These are phyloP conservation scores for Coptodon rendalli DNA, from an alignment of 2,113 vertebrate species.

Conservation along the genomic window DNA sequence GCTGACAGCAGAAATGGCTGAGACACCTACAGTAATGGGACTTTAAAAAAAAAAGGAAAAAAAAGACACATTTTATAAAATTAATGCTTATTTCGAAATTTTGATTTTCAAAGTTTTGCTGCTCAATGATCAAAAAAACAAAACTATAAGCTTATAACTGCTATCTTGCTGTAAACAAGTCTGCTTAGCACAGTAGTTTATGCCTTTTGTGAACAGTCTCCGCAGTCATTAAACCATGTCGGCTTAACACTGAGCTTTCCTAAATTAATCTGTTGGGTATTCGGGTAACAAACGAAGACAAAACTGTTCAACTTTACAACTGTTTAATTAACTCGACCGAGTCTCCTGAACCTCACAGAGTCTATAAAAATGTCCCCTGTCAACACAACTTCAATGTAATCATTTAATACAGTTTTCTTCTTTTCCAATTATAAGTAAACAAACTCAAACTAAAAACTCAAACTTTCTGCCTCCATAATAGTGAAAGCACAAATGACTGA, in stretches of 20 bases:
- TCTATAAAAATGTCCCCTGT: background rate
- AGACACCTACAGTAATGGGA: accelerated
- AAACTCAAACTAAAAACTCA: background rate
- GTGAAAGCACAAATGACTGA: background rate
- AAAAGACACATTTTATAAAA: accelerated
- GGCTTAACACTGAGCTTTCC: background rate
- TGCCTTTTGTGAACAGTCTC: background rate
- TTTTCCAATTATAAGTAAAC: background rate
- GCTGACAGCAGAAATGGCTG: background rate
- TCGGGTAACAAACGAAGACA: background rate
- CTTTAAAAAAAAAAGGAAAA: accelerated
- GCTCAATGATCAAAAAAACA: background rate
- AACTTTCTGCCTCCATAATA: background rate
- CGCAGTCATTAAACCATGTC: background rate
- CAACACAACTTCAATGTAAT: background rate
- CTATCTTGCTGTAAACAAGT: background rate
- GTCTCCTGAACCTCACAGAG: background rate
- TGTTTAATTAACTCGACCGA: background rate
- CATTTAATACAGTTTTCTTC: background rate
- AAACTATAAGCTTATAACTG: background rate
- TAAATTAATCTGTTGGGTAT: background rate
- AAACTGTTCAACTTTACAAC: background rate
- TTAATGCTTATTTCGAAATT: accelerated
- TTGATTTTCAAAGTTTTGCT: background rate
- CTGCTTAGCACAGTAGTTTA: background rate